Base-by-base conservation (phyloP, 2,888 invertebrate species). In the Hirtodrosophila duncani region DNA sequence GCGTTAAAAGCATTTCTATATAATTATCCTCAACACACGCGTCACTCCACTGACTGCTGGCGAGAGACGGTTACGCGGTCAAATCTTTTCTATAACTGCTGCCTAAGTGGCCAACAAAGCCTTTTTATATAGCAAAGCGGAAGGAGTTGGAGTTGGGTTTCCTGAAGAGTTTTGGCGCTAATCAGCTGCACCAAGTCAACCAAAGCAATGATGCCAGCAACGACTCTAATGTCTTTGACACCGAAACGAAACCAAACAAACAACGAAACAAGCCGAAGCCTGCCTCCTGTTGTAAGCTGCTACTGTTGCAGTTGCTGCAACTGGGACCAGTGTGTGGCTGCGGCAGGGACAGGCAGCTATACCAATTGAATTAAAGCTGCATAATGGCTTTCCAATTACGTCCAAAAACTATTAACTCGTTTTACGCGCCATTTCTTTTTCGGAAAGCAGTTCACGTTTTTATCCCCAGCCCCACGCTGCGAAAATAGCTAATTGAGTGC, bases 91-190 rank as follows among this genome's bases (percentile, higher is more conserved):
- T 72, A 43, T 53, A 61, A 80, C 72, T 79, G 80, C 53, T 53
- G 42, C 51, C 61, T 57, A 66, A 51, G 48, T 51, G 55, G 62
- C 65, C 49, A 57, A 66, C 70, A 70, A 80, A 68, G 67, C 52
- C 64, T 60, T 68, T 79, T 80, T 81, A 81, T 81, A 81, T 71
- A 75, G 71, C 58, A 52, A 65, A 63, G 77, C 80, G 75, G 82
- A 81, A 75, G 77, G 77, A 79, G 75, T 60, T 48, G 42, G 45
- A 50, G 37, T 51, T 70, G 48, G 52, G 67, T 81, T 75, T 75
- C 75, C 75, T 81, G 81, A 43, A 67, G 53, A 62, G 48, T 44
- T 71, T 65, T 60, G 43, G 56, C 59, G 45, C 48, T 64, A 71
- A 69, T 64, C 61, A 67, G 67, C 53, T 43, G 43, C 41, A 43